Conservation (phyloP, 2,888 invertebrate species). For the Drosophila bunnanda region DNA sequence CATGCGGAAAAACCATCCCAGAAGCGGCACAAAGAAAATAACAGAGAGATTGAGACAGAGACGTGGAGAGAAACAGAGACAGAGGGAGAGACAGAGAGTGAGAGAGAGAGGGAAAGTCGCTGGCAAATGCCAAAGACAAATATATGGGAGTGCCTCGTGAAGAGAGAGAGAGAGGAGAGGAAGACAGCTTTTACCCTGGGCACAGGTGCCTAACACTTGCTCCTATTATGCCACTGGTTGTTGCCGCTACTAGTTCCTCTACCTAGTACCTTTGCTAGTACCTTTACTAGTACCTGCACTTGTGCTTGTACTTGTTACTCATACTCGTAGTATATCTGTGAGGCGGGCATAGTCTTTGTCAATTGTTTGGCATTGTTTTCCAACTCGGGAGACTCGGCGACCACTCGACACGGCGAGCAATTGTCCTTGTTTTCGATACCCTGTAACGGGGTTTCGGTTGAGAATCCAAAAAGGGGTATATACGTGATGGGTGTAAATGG, state of each 20-base stretch:
- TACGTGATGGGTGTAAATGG: not conserved
- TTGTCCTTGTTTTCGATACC: slow-evolving; percentile 69
- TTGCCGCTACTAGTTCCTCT: not conserved
- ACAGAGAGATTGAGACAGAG: not conserved
- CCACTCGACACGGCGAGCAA: slow-evolving; percentile 67
- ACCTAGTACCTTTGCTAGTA: not conserved
- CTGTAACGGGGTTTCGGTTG: not conserved
- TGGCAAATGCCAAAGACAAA: slow-evolving; percentile 68
- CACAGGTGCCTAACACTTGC: slow-evolving; percentile 46
- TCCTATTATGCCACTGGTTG: slow-evolving; percentile 23
- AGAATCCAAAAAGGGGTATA: not conserved
- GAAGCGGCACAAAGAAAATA: slow-evolving; percentile 11
- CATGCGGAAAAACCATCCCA: not conserved
- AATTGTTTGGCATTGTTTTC: slow-evolving; percentile 69
- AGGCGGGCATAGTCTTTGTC: slow-evolving; percentile 36
- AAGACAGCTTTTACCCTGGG: slow-evolving; percentile 10
- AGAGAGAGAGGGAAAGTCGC: slow-evolving; percentile 21
- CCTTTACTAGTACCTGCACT: not conserved
- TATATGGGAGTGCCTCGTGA: slow-evolving; percentile 41
- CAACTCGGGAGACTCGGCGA: slow-evolving; percentile 54
- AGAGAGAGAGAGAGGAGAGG: not conserved
- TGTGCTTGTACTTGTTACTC: not conserved
- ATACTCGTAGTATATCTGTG: not conserved
- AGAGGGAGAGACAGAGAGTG: not conserved
- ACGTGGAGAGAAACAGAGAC: not conserved